A percentile compares a stretch with the other conserved stretches of the same genome.
Evolutionary conservation across 2,113 vertebrate species (phyloP).

Genomic region (Passer domesticus): DNA sequence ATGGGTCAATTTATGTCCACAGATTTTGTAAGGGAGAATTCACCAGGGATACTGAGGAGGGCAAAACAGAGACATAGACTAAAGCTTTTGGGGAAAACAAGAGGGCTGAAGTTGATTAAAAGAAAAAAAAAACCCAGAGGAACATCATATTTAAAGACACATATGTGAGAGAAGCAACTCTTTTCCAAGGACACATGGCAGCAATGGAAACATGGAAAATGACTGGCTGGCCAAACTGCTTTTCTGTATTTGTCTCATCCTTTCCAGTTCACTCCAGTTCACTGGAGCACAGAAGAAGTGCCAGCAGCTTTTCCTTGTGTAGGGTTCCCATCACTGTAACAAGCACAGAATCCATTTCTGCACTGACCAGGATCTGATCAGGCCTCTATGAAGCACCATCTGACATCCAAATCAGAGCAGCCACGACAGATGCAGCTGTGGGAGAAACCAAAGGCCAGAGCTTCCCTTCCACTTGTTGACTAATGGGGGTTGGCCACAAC

Average conservation of each 20-base stretch:
- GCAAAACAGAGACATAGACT: conserved; percentile 32
- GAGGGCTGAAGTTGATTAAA: conserved; percentile 54
- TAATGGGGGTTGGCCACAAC: neutral
- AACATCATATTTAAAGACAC: conserved; percentile 25
- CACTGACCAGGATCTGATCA: accelerated
- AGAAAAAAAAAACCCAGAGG: neutral
- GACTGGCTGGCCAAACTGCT: neutral
- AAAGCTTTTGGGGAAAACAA: conserved; percentile 49
- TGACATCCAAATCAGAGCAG: neutral
- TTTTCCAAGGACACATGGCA: conserved; percentile 36
- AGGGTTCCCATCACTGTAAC: neutral
- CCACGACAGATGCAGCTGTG: neutral
- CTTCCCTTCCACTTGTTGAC: neutral
- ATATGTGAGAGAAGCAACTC: neutral
- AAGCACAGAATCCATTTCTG: accelerated
- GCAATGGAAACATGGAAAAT: neutral
- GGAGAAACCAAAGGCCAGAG: neutral
- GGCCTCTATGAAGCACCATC: neutral
- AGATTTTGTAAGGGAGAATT: conserved; percentile 51
- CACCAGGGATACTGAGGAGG: conserved; percentile 37
- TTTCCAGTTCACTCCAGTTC: conserved; percentile 26
- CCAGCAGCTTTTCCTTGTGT: neutral
- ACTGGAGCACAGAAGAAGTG: neutral
- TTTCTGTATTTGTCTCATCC: neutral
- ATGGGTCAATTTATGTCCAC: conserved; percentile 34